A percentile compares a stretch with the other conserved stretches of the same genome.
phyloP scores from a whole-genome alignment of 2,888 invertebrate genomes.

The Pterostichus niger region DNA sequence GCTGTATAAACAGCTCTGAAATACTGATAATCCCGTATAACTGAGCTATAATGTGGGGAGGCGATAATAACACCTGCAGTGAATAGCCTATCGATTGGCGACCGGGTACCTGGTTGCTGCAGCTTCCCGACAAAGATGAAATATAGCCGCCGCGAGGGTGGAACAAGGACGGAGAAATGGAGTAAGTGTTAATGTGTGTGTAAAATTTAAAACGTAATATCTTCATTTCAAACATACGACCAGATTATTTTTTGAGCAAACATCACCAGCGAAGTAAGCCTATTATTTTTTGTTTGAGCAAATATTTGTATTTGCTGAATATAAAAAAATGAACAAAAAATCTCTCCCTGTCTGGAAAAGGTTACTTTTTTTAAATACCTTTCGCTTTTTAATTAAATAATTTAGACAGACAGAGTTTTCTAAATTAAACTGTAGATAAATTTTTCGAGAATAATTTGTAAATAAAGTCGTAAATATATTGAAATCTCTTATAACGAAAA shows the following conservation, averaged over 20 bases:
- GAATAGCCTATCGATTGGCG: slow-evolving; percentile 68
- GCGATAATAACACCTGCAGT: slow-evolving; percentile 72
- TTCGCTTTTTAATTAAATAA: slow-evolving; percentile 37
- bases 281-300: slow-evolving; percentile 44
- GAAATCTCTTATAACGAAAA: not conserved
- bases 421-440: not conserved
- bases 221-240: slow-evolving; percentile 43
- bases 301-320: slow-evolving; percentile 40
- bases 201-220: slow-evolving; percentile 24
- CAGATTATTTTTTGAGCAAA: slow-evolving; percentile 42
- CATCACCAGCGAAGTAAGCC: slow-evolving; percentile 30
- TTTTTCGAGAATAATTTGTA: not conserved
- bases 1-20: slow-evolving; percentile 63
- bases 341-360: slow-evolving; percentile 7
- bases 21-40: slow-evolving; percentile 64
- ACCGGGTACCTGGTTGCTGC: slow-evolving; percentile 27
- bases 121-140: slow-evolving; percentile 35
- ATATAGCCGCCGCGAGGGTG: not conserved
- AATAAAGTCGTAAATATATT: not conserved
- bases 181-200: slow-evolving; percentile 19
- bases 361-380: slow-evolving; percentile 14
- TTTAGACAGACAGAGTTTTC: not conserved
- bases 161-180: slow-evolving; percentile 9
- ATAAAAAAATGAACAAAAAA: slow-evolving; percentile 35
- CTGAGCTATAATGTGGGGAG: slow-evolving; percentile 63